These are phyloP conservation scores for Psophia crepitans DNA, from an alignment of 2,113 vertebrate genomes.

Conservation along the genomic window DNA sequence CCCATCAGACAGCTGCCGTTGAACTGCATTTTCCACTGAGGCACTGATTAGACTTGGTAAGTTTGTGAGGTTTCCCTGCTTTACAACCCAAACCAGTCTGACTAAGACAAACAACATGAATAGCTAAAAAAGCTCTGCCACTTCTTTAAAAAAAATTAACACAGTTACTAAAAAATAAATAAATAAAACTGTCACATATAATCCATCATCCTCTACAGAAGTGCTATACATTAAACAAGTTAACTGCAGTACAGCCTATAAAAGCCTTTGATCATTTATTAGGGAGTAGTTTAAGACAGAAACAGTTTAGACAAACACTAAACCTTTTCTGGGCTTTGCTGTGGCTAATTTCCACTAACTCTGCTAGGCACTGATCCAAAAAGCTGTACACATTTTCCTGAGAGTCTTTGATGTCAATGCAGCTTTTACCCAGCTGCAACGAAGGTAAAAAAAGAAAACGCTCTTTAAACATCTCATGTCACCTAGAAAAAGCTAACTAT, in stretches of 20 bases:
- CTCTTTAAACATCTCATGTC: not conserved
- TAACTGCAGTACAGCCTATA: not conserved
- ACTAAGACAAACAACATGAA: not conserved
- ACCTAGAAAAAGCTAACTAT: not conserved
- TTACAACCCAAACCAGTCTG: not conserved
- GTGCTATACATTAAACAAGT: not conserved
- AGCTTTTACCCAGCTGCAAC: not conserved
- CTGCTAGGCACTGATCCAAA: conserved; percentile 16
- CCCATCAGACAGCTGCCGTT: not conserved
- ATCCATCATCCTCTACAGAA: not conserved
- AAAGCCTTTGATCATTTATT: not conserved
- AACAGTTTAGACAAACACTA: not conserved
- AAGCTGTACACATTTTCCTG: not conserved
- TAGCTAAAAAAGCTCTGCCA: not conserved
- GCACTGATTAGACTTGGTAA: not conserved
- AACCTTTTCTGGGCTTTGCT: not conserved
- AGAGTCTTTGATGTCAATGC: not conserved
- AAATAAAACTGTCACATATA: not conserved
- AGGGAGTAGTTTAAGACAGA: not conserved
- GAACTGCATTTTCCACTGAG: not conserved
- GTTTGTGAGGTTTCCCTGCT: not conserved
- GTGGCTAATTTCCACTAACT: conserved; percentile 31
- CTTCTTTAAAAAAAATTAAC: not conserved
- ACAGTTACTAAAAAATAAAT: not conserved
- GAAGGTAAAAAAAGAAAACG: not conserved